Evolutionary conservation across 2,888 invertebrate genomes (phyloP), one percentile per base, ranked within the genome.

Genomic region (Drosophila mettleri): DNA sequence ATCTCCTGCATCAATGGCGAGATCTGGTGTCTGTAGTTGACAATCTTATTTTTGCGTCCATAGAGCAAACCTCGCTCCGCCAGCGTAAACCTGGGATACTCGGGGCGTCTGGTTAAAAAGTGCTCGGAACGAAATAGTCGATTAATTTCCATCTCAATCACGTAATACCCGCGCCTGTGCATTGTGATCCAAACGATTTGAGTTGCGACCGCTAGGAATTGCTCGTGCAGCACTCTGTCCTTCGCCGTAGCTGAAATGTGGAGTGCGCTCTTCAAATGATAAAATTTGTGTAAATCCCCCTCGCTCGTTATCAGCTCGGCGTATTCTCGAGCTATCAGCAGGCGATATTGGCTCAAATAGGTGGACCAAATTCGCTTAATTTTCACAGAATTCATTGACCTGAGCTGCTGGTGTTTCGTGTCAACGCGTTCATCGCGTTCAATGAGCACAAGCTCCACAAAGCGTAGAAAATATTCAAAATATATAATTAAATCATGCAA

Each of bases 131-230:
- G 46, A 29, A 46, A 46, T 0, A 46, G 46, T 3, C 46, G 29
- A 46, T 46, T 46, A 1, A 46, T 46, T 46, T 46, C 46, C 46
- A 46, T 46, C 18, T 46, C 46, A 3, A 46, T 46, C 29, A 46
- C 46, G 46, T 29, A 29, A 46, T 46, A 29, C 0, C 3, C 29
- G 12, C 18, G 27, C 7, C 46, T 29, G 14, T 46, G 46, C 46
- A 29, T 2, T 3, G 29, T 12, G 46, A 46, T 46, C 46, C 46
- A 46, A 18, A 46, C 46, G 29, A 46, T 46, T 18, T 46, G 46
- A 16, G 18, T 46, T 6, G 27, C 46, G 3, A 46, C 46, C 7
- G 46, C 46, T 29, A 46, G 12, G 7, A 46, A 46, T 18, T 14
- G 46, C 1, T 46, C 46, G 12, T 46, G 29, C 12, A 29, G 6